Evolutionary conservation across 37 sponge, comb jelly and placozoan genomes (phyloP), one percentile per base, ranked within the genome.

Genomic region (Diacarnus erythraeanus): DNA sequence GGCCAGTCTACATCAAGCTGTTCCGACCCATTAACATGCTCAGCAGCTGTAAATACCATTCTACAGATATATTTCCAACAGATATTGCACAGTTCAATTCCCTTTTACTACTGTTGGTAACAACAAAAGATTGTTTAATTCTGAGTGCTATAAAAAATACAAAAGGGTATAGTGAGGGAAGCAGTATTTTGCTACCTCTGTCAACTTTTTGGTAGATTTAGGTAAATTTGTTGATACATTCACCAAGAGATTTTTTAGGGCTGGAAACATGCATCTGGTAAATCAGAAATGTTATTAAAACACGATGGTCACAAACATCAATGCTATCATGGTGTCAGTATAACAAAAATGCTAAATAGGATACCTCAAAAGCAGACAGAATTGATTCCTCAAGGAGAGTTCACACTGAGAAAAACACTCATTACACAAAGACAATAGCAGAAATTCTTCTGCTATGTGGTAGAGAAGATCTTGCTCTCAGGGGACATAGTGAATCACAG

Each of bases 401-500:
- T 9, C 38, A 69, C 12, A 29, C 34, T 38, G 6, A 72, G 31
- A 23, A 43, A 30, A 75, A 75, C 31, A 31, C 20, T 6, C 76
- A 75, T 38, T 75, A 75, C 76, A 33, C 83, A 63, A 69, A 83
- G 31, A 78, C 74, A 10, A 23, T 89, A 10, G 51, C 79, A 12
- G 76, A 83, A 41, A 43, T 81, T 5, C 30, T 89, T 20, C 44
- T 82, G 27, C 66, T 74, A 4, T 89, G 84, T 63, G 41, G 39
- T 44, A 18, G 42, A 15, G 84, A 77, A 41, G 89, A 88, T 38
- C 57, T 82, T 70, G 83, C 83, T 44, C 72, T 88, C 3, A 38
- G 89, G 64, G 84, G 89, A 42, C 89, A 89, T 77, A 27, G 63
- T 64, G 84, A 89, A 64, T 34, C 75, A 2, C 37, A 72, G 39